These are phyloP conservation scores for Apostichopus japonicus DNA, from an alignment of 35 echinoderm and acorn worm genomes.

Conservation along the genomic window DNA sequence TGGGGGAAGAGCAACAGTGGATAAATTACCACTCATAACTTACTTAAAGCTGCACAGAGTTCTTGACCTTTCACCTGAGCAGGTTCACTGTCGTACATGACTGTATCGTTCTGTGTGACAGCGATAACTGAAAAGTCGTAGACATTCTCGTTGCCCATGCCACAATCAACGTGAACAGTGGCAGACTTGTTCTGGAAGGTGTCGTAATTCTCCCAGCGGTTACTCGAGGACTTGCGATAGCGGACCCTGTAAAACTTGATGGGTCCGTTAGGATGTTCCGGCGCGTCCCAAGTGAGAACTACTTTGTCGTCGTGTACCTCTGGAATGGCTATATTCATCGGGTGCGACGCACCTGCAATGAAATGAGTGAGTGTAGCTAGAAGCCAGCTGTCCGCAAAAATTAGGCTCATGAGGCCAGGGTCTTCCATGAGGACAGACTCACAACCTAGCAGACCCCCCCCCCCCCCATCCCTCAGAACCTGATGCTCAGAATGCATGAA, in stretches of 20 bases:
- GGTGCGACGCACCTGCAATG: not conserved
- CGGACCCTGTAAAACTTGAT: not conserved
- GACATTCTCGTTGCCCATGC: not conserved
- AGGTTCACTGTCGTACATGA: not conserved
- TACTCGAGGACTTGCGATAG: not conserved
- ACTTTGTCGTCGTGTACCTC: not conserved
- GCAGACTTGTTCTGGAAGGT: not conserved
- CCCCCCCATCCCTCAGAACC: too few relatives aligned
- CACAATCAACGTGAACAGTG: not conserved
- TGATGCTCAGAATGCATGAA: too few relatives aligned
- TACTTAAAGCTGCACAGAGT: not conserved
- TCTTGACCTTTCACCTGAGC: not conserved
- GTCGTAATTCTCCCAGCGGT: not conserved
- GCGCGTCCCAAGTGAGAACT: not conserved
- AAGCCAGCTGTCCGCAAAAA: too few relatives aligned
- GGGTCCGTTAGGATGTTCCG: conserved; percentile 6
- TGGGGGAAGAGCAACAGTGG: too few relatives aligned
- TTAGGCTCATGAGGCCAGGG: too few relatives aligned
- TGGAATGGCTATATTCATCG: not conserved
- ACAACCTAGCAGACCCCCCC: too few relatives aligned
- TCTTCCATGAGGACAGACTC: too few relatives aligned
- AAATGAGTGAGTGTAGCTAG: not conserved
- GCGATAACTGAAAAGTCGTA: not conserved
- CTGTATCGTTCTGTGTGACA: not conserved
- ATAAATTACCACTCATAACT: not conserved